Evolutionary conservation across 2,113 vertebrate species (phyloP).

Genomic region (Sula dactylatra): DNA sequence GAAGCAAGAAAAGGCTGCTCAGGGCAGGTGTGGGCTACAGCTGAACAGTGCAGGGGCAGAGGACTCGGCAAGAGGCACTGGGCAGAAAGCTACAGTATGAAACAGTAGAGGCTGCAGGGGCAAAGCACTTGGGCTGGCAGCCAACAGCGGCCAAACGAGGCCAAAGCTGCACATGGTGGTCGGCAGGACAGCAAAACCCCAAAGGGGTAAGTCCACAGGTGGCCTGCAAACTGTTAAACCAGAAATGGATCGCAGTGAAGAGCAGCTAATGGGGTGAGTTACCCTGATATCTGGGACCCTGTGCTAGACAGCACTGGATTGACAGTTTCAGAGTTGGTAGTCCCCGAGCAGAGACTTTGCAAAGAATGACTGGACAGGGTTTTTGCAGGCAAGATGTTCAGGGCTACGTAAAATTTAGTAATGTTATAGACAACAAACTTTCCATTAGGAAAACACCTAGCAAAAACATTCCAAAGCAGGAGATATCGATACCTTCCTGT

Average conservation of each 20-base stretch:
- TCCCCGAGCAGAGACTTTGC: background rate
- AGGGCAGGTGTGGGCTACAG: background rate
- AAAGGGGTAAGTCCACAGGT: background rate
- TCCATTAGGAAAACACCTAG: background rate
- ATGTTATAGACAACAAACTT: background rate
- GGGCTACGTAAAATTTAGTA: background rate
- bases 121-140: background rate
- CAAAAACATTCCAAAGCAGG: background rate
- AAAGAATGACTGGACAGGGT: background rate
- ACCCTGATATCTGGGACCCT: fast-evolving
- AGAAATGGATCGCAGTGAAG: background rate
- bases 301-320: background rate
- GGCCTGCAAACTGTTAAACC: background rate
- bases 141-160: background rate
- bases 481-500: background rate
- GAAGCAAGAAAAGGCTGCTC: background rate
- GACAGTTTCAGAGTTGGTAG: background rate
- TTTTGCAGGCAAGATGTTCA: background rate
- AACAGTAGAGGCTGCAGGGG: background rate
- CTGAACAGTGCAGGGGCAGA: background rate
- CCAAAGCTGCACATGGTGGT: background rate
- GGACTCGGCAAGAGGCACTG: background rate
- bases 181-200: background rate
- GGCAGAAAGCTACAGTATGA: background rate
- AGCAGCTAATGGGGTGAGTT: background rate